phyloP scores from a whole-genome alignment of 2,113 vertebrate species.

The Synchiropus splendidus region DNA sequence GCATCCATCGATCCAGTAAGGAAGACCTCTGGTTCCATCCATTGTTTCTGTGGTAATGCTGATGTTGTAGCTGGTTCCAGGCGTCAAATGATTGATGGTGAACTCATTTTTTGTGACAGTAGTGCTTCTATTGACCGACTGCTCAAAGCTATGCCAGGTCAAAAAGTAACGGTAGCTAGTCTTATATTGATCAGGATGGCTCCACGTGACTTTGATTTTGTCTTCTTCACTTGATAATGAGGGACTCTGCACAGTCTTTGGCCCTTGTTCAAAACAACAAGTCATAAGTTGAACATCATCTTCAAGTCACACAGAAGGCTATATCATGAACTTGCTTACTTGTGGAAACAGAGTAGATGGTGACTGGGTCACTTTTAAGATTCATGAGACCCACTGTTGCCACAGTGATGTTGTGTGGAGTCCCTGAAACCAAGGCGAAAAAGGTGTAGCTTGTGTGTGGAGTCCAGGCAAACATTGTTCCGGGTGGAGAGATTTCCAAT shows the following conservation, averaged over 20 bases:
- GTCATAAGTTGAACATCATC: too few species aligned
- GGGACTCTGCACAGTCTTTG: too few species aligned
- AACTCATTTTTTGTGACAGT: accelerated
- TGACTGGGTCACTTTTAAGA: conserved; percentile 30
- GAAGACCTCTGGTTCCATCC: conserved; percentile 13
- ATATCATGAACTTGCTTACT: conserved; percentile 38
- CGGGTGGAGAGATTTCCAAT: not conserved
- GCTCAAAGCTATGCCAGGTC: conserved; percentile 7
- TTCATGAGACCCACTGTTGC: conserved; percentile 27
- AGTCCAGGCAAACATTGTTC: accelerated
- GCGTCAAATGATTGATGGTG: conserved; percentile 19
- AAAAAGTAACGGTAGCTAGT: conserved; percentile 29
- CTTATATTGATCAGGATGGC: conserved; percentile 10
- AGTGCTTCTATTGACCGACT: accelerated
- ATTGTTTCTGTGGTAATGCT: conserved; percentile 48
- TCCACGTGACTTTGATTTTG: conserved; percentile 46
- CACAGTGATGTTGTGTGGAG: conserved; percentile 44
- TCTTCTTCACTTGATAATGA: not conserved
- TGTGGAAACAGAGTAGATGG: conserved; percentile 20
- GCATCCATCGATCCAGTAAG: conserved; percentile 19
- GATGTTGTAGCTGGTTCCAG: conserved; percentile 56
- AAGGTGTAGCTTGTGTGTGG: conserved; percentile 4
- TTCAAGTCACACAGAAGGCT: too few species aligned
- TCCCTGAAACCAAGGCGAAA: conserved; percentile 39
- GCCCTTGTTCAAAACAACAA: too few species aligned